Evolutionary conservation across 2,888 invertebrate genomes (phyloP), one percentile per base, ranked within the genome.

Genomic region (Lathronympha strigana): DNA sequence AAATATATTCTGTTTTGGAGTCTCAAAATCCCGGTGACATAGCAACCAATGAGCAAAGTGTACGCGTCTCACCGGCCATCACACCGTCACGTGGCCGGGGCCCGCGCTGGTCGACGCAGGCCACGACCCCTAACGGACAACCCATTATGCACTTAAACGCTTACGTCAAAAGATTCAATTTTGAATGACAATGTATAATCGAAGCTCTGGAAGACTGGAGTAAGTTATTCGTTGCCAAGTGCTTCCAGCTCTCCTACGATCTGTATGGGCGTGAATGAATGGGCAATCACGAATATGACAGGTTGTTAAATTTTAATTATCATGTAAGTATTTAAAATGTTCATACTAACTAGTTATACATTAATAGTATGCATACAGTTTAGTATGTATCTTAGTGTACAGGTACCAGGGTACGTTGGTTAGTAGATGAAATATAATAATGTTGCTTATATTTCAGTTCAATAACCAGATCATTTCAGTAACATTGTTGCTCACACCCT

Each of bases 51-150:
- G 60, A 60, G 64, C 64, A 64, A 64, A 53, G 64, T 64, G 53
- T 53, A 72, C 71, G 79, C 77, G 78, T 82, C 91, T 91, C 91
- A 91, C 91, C 91, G 86, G 86, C 80, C 88, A 87, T 91, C 91
- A 91, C 88, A 91, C 91, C 83, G 91, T 91, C 89, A 89, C 82
- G 90, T 90, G 91, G 82, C 90, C 91, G 78, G 89, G 86, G 78
- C 81, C 76, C 72, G 77, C 72, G 31, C 57, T 57, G 57, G 40
- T 57, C 79, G 82, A 75, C 78, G 83, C 76, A 80, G 87, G 80
- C 88, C 90, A 85, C 84, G 85, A 80, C 80, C 81, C 88, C 90
- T 90, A 89, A 69, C 80, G 78, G 80, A 88, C 84, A 87, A 84
- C 77, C 72, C 77, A 71, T 72, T 69, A 74, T 76, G 79, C 76